These are phyloP conservation scores for Suillia variegata DNA, from an alignment of 2,888 invertebrate genomes.

Conservation along the genomic window DNA sequence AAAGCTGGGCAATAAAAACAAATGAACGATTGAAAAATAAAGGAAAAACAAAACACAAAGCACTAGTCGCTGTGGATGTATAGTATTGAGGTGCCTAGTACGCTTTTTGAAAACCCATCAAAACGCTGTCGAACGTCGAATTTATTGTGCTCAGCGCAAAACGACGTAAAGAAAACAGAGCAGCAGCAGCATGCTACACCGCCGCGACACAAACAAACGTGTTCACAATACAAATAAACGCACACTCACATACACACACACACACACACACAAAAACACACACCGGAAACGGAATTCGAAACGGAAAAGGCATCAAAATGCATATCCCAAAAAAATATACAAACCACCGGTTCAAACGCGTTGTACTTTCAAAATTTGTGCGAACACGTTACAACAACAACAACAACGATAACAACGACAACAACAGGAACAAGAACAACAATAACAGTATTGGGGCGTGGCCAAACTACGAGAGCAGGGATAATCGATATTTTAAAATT, in stretches of 20 bases:
- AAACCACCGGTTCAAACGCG: no score
- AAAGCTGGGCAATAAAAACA: no score
- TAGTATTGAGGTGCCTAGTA: neutral
- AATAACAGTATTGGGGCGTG: no score
- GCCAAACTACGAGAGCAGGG: no score
- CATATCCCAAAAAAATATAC: neutral
- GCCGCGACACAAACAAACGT: constrained; percentile 53
- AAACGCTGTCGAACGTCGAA: constrained; percentile 22
- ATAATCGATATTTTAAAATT: no score
- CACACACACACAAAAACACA: neutral
- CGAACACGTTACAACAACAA: neutral
- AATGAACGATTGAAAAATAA: no score
- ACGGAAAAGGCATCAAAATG: neutral
- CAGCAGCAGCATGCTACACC: constrained; percentile 28
- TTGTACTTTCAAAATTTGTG: no score
- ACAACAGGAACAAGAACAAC: neutral
- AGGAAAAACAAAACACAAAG: no score
- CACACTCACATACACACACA: neutral
- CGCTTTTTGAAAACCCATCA: constrained; percentile 14
- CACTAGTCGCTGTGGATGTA: neutral
- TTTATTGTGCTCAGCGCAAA: constrained; percentile 44
- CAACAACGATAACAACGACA: neutral
- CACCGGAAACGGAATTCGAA: neutral
- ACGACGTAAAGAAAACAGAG: neutral
- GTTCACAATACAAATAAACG: constrained; percentile 47